phyloP scores from a whole-genome alignment of 2,113 vertebrate genomes.

The Castor canadensis region DNA sequence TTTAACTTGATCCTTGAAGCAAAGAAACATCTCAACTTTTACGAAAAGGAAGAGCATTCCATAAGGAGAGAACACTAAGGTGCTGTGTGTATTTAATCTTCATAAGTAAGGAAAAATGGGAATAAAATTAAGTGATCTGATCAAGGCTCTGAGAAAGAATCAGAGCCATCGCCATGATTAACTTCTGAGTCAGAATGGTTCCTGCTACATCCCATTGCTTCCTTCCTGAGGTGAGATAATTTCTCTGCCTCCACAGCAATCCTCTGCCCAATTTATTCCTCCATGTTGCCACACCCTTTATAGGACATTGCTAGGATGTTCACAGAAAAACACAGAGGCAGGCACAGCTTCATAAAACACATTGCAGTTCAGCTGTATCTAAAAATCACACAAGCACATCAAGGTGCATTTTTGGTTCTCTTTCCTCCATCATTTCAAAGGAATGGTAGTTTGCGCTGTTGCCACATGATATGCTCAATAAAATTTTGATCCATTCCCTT shows the following conservation, averaged over 20 bases:
- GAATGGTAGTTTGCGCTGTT: not conserved
- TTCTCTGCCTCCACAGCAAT: not conserved
- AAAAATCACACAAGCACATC: not conserved
- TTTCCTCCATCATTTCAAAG: conserved; percentile 25
- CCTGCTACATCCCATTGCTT: not conserved
- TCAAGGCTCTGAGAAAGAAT: not conserved
- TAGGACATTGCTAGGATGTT: not conserved
- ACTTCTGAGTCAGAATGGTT: not conserved
- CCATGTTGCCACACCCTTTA: conserved; percentile 41
- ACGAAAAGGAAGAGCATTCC: not conserved
- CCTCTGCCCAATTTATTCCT: not conserved
- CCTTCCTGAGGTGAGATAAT: not conserved
- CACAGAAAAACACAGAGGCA: not conserved
- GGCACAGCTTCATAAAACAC: not conserved
- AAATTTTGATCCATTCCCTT: conserved; percentile 71
- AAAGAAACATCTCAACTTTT: not conserved
- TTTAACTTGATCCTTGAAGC: not conserved
- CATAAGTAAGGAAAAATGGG: not conserved
- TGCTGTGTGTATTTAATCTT: not conserved
- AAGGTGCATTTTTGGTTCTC: not conserved
- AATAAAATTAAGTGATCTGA: not conserved
- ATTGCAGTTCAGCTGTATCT: not conserved
- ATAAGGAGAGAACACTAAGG: not conserved
- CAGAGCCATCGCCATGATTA: not conserved
- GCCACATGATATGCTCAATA: conserved; percentile 71